Conservation (phyloP, 1,140 invertebrate species). For the Drosophila arawakana region DNA sequence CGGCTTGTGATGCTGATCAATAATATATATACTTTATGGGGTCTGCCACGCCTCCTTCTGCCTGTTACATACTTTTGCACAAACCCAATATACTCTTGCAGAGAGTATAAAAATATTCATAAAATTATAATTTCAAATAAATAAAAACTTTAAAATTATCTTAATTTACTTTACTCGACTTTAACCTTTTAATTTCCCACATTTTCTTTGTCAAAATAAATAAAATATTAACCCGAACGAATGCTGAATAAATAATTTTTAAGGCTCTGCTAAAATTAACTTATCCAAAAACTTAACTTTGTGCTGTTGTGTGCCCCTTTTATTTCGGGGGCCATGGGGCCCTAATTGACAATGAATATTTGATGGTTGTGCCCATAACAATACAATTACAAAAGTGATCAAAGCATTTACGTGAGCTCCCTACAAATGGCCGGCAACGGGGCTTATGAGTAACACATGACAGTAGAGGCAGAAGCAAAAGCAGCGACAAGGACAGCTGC, state of each 20-base stretch:
- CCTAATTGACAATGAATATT: conserved; percentile 47
- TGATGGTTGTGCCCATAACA: conserved; percentile 36
- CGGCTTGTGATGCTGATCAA: too few relatives aligned
- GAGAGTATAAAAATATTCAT: too few relatives aligned
- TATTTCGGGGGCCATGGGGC: conserved; percentile 1
- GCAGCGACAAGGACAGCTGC: conserved; percentile 4
- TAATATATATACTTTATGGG: too few relatives aligned
- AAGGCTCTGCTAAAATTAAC: neutral
- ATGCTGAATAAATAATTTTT: conserved; percentile 2
- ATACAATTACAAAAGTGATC: conserved; percentile 53
- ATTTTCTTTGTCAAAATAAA: neutral
- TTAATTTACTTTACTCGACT: neutral
- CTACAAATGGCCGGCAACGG: conserved; percentile 21
- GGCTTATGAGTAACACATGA: conserved; percentile 32
- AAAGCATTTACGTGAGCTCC: conserved; percentile 39
- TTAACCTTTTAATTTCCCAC: neutral
- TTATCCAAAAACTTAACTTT: conserved; percentile 3
- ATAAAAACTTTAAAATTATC: too few relatives aligned
- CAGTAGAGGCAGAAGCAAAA: neutral
- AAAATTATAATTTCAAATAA: too few relatives aligned
- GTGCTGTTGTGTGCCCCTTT: conserved; percentile 6
- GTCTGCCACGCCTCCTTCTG: too few relatives aligned
- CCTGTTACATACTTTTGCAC: too few relatives aligned
- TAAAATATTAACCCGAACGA: neutral
- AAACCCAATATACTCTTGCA: too few relatives aligned